Base-by-base conservation (phyloP, 2,888 invertebrate species). In the Protodeltote pygarga region DNA sequence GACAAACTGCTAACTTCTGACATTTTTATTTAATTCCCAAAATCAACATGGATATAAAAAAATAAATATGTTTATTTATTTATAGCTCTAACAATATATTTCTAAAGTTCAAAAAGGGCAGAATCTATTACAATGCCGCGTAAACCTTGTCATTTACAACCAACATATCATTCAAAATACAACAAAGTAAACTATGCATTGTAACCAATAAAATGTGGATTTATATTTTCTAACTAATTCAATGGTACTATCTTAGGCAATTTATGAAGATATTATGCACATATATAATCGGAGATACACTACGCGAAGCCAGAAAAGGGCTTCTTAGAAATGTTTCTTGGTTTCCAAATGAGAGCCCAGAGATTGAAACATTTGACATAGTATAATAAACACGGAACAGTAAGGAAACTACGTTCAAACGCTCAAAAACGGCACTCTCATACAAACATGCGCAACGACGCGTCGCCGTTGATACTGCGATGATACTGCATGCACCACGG, bases 241-340 rank as follows among this genome's bases (percentile, higher is more conserved):
- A 44, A 59, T 59, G 39, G 40, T 23, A 39, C 27, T 37, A 46
- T 58, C 15, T 21, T 15, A 25, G 33, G 39, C 32, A 58, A 53
- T 44, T 50, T 58, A 58, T 58, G 23, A 38, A 32, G 24, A 57
- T 46, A 46, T 63, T 62, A 63, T 62, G 59, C 46, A 57, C 51
- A 62, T 57, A 38, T 8, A 33, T 46, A 39, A 47, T 33, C 6
- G 8, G 33, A 19, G 11, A 32, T 4, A 35, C 14, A 25, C 40
- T 37, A 54, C 37, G 20, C 14, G 59, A 41, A 24, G 5, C 40
- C 5, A 54, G 11, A 31, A 47, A 59, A 47, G 31, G 41, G 38
- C 9, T 47, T 42, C 20, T 24, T 10, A 23, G 5, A 4, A 28
- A 32, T 5, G 32, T 25, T 44, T 41, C 13, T 32, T 50, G 15